Conservation (phyloP, 2,888 invertebrate species). For the Octonoba sinensis region DNA sequence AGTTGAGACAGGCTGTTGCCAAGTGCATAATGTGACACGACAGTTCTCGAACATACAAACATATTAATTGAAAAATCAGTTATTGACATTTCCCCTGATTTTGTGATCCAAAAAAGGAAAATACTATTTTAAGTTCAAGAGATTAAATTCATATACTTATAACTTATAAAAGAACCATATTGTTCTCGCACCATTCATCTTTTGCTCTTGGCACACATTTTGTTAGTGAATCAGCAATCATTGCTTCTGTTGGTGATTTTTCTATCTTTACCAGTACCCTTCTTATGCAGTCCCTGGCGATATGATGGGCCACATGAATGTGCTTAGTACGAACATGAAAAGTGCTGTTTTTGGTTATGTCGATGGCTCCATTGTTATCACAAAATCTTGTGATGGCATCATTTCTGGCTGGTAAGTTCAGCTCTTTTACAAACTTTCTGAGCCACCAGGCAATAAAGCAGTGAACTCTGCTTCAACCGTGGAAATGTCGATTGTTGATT, state of each 20-base stretch:
- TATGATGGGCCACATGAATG: not conserved
- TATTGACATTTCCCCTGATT: no score
- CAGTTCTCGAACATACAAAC: no score
- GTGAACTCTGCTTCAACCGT: conserved; percentile 67
- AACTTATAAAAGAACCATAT: no score
- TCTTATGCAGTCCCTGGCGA: no score
- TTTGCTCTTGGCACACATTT: conserved; percentile 6
- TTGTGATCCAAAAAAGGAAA: no score
- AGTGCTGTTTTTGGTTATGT: not conserved
- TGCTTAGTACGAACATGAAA: not conserved
- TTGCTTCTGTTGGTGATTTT: not conserved
- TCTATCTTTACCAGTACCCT: not conserved
- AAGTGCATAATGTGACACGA: no score
- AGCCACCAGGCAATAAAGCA: conserved; percentile 63
- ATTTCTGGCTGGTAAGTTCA: not conserved
- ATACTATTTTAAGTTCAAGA: no score
- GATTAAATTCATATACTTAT: no score
- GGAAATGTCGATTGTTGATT: conserved; percentile 64
- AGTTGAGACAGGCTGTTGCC: no score
- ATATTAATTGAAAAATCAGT: no score
- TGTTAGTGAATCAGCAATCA: conserved; percentile 7
- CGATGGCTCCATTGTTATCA: not conserved
- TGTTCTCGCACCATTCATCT: no score
- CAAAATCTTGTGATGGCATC: not conserved
- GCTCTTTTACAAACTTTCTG: not conserved